Evolutionary conservation across 2,113 vertebrate species (phyloP), one percentile per base, ranked within the genome.

Genomic region (Bucco capensis): DNA sequence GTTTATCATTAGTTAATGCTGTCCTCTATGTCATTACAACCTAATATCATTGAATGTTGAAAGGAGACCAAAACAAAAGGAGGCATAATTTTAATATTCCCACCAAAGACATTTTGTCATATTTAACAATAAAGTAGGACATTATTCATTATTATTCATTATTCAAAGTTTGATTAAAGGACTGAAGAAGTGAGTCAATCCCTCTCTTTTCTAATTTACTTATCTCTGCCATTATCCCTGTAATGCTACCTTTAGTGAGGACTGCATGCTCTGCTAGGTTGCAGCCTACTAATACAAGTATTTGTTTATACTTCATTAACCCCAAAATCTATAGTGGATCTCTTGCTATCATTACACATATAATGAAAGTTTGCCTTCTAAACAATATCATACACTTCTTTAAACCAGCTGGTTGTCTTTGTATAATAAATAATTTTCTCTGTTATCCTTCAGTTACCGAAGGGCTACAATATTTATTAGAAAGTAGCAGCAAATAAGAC

Each of bases 261-360:
- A 83, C 58, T 54, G 64, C 90, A 60, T 3, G 2, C 49, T 77
- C 86, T 86, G 58, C 56, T 94, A 72, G 40, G 35, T 75, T 74
- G 73, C 37, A 94, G 83, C n/a, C 76, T 38, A 57, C 69, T 72
- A 82, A 92, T 28, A 82, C 71, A 92, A 93, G 89, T 89, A 87
- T 57, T 95, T 5, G 0, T 24, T 38, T 90, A 89, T 64, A 88
- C 53, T 89, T 92, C 90, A 92, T 90, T 96, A 94, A 90, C 49
- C 50, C 66, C 74, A 19, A 81, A 66, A 42, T 69, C 50, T 44
- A 3, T 74, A 87, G 86, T 33, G 28, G 57, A 40, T 78, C 57
- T 93, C 92, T 81, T 94, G 49, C 33, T 66, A 72, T 76, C 72
- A 49, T 92, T 83, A 85, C 27, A 79, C 2, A 2, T 88, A 61